Evolutionary conservation across 2,113 vertebrate species (phyloP), one percentile per base, ranked within the genome.

Genomic region (Hypocryptadius cinnamomeus): DNA sequence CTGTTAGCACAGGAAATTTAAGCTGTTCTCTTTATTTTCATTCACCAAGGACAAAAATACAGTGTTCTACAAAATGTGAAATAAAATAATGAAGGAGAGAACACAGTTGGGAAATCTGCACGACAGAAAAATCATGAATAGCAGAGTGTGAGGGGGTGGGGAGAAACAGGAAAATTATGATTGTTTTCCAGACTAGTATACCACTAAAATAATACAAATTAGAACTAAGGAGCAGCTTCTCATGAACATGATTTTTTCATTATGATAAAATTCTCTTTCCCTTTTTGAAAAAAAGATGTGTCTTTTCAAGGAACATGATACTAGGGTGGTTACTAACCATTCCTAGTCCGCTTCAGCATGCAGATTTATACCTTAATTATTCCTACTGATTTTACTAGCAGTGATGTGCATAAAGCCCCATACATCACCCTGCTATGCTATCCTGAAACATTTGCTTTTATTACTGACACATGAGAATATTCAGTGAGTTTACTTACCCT

Each of bases 111-210:
- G 40, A 78, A 87, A 30, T 65, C 54, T 92, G 33, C 42, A 54
- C 84, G 51, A 73, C 76, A 90, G 61, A 40, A 74, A 90, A 94
- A 80, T 91, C 48, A 76, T 78, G 87, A 94, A 83, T 51, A 86
- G 37, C 64, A 85, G 82, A 66, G 68, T 73, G 39, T 82, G 68
- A 74, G 79, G 61, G 27, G 30, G 54, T 71, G 48, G 48, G 31
- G 47, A 80, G 35, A 78, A 85, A 45, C 5, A 35, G 13, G 18
- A 47, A 50, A 94, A 81, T 74, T 37, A 54, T 53, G 10, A n/a
- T 21, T 78, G 22, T 53, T 94, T 94, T 68, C 53, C 61, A 86
- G 44, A 21, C 15, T 81, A 21, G 45, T 48, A 78, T 68, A 27
- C 17, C 44, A 66, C 20, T 80, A 39, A 93, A 94, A 71, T 81